phyloP scores from a whole-genome alignment of 2,888 invertebrate genomes.

The Rhamphomyia laevipes region DNA sequence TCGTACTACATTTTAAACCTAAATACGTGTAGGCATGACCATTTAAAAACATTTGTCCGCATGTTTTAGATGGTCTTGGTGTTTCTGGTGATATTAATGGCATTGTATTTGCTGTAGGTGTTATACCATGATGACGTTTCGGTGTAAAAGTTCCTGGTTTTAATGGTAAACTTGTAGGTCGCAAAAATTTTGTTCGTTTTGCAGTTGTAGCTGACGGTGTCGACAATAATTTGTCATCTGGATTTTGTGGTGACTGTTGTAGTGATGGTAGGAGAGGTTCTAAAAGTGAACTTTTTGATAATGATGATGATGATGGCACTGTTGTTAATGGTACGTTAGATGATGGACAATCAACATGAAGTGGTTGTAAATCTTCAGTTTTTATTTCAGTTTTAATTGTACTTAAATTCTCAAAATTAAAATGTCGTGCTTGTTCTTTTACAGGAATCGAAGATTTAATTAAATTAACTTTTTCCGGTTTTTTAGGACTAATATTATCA shows the following conservation, averaged over 20 bases:
- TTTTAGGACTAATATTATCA: conserved; percentile 31
- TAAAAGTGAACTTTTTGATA: background rate
- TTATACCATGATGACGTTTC: conserved; percentile 70
- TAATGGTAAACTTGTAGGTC: conserved; percentile 71
- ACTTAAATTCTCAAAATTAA: conserved; percentile 25
- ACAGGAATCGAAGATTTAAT: conserved; percentile 12
- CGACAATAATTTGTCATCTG: conserved; percentile 38
- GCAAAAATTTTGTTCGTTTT: conserved; percentile 50
- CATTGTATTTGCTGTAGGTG: conserved; percentile 69
- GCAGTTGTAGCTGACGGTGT: conserved; percentile 23
- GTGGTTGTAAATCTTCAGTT: conserved; percentile 35
- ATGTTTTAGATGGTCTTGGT: conserved; percentile 78
- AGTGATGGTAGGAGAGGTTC: background rate
- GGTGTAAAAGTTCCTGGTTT: conserved; percentile 75
- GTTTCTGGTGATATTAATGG: conserved; percentile 85
- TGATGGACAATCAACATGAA: conserved; percentile 29
- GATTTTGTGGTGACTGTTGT: background rate
- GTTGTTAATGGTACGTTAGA: background rate
- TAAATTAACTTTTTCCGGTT: conserved; percentile 13
- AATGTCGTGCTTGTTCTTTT: conserved; percentile 31
- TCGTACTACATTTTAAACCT: conserved; percentile 80
- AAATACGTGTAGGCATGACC: conserved; percentile 87
- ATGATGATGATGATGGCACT: background rate
- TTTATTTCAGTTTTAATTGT: conserved; percentile 23
- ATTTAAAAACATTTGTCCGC: conserved; percentile 77